phyloP scores from a whole-genome alignment of 2,888 invertebrate species.

The Platycheirus albimanus region DNA sequence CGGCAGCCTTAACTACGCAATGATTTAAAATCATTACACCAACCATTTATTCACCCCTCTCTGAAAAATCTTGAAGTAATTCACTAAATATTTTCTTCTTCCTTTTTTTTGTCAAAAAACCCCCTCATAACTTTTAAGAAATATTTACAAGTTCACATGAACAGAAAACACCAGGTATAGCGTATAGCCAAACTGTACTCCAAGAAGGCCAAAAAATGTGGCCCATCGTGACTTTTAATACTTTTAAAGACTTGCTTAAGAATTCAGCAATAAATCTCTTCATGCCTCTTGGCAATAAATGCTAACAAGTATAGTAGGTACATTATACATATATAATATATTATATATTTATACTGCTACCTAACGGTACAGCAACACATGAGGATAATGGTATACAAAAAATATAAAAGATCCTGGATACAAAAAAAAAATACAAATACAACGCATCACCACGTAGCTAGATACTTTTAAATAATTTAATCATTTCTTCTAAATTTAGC shows the following conservation, averaged over 20 bases:
- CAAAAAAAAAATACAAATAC: neutral
- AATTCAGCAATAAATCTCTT: slow-evolving; percentile 35
- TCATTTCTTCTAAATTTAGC: neutral
- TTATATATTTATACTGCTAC: too few species aligned
- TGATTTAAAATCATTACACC: too few species aligned
- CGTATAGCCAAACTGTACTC: too few species aligned
- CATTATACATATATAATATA: slow-evolving; percentile 21
- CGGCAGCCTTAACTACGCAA: too few species aligned
- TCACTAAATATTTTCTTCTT: too few species aligned
- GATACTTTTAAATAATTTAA: slow-evolving; percentile 24
- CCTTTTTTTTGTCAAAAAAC: too few species aligned
- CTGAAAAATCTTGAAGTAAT: too few species aligned
- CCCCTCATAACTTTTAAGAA: too few species aligned
- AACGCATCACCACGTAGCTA: neutral
- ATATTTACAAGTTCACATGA: too few species aligned
- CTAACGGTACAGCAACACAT: neutral
- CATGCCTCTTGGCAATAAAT: slow-evolving; percentile 30
- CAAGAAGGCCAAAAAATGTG: neutral
- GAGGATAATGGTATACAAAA: slow-evolving; percentile 7
- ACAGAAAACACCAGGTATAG: too few species aligned
- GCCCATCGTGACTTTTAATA: slow-evolving; percentile 26
- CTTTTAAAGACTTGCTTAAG: slow-evolving; percentile 26
- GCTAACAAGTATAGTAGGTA: slow-evolving; percentile 1
- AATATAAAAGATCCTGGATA: neutral
- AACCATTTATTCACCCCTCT: too few species aligned